phyloP scores from a whole-genome alignment of 1,140 invertebrate genomes.

The Brachystomella parvula region DNA sequence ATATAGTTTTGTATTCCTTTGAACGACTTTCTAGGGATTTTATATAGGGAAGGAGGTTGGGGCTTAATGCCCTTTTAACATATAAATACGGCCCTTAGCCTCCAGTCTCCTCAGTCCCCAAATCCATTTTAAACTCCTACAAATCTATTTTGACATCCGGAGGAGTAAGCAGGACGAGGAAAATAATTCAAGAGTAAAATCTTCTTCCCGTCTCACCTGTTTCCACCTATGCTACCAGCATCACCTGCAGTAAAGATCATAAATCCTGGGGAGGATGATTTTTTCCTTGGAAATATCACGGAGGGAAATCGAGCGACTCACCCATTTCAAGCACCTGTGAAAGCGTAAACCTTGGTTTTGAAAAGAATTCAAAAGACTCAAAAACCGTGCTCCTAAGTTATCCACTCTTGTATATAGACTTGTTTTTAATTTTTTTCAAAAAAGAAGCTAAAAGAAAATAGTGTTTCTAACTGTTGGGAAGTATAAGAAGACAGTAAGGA shows the following conservation, averaged over 20 bases:
- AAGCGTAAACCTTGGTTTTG: no score
- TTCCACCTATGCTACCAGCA: background rate
- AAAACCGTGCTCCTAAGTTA: no score
- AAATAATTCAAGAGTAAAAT: no score
- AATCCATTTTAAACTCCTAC: background rate
- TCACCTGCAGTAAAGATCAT: background rate
- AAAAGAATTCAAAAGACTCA: no score
- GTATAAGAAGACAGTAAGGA: no score
- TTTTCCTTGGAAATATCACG: background rate
- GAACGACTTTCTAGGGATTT: background rate
- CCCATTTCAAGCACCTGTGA: background rate
- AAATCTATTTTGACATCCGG: background rate
- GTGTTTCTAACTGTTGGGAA: no score
- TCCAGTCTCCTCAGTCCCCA: background rate
- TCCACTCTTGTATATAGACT: no score
- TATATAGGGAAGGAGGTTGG: background rate
- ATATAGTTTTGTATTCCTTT: background rate
- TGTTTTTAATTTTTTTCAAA: no score
- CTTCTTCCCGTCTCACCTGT: no score
- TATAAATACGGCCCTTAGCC: background rate
- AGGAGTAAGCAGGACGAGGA: background rate
- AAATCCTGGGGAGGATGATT: background rate
- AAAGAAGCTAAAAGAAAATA: no score
- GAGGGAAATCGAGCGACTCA: background rate
- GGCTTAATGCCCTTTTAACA: slow-evolving; percentile 9